Base-by-base conservation (phyloP, 2,888 invertebrate species). In the Allygus modestus region DNA sequence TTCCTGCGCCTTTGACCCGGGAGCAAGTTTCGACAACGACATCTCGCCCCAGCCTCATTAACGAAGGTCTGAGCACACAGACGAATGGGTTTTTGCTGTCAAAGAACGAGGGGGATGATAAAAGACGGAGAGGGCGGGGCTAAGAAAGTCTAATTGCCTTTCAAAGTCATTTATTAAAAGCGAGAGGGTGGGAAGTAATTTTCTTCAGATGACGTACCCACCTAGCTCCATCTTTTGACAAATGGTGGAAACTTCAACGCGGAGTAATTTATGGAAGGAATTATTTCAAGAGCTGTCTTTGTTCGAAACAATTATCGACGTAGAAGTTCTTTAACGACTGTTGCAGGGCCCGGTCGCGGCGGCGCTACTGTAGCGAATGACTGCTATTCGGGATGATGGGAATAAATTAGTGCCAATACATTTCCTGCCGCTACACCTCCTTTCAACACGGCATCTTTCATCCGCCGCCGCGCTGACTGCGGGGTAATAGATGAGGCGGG, bases 141-240 rank as follows among this genome's bases (percentile, higher is more conserved):
- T 73, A 77, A 84, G 85, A 84, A 77, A 85, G 81, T 85, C 82
- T 85, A 85, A 85, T 85, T 85, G 85, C 85, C 85, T 85, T 85
- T 85, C 83, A 85, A 85, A 85, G 79, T 86, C 87, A 87, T 87
- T 87, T 87, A 87, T 87, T 87, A 87, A 87, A 87, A 87, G 85
- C 86, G 77, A 77, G 65, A 46, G 79, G 61, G 41, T 73, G 85
- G 83, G 82, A 85, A 85, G 85, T 82, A 85, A 85, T 85, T 85
- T 85, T 85, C 85, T 85, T 85, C 85, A 83, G 82, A 85, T 85
- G 85, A 85, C 85, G 85, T 82, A 65, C 85, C 85, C 82, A 82
- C 85, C 85, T 71, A 69, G 61, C 82, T 85, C 85, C 81, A 83
- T 85, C 85, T 85, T 85, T 85, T 85, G 85, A 85, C 85, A 83